Conservation (phyloP, 1,140 invertebrate species). For the Heliconius hewitsoni region DNA sequence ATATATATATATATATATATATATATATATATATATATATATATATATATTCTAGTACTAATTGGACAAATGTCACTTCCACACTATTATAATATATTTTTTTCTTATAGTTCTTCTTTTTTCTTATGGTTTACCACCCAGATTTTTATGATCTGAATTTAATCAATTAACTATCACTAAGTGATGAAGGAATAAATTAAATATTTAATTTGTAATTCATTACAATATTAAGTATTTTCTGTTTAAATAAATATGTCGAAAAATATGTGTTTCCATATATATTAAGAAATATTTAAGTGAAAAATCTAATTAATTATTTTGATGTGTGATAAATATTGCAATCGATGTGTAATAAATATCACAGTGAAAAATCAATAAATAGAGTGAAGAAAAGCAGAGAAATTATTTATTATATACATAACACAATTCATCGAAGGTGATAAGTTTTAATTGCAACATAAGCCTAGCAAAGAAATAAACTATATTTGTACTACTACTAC, state of each 20-base stretch:
- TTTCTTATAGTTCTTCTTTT: not conserved
- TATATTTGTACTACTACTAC: too few relatives aligned
- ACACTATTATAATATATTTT: conserved; percentile 14
- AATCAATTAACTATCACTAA: not conserved
- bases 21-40: too few relatives aligned
- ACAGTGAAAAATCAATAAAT: not conserved
- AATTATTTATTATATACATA: too few relatives aligned
- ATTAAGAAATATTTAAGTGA: not conserved
- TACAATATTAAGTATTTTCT: not conserved
- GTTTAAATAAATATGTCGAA: not conserved
- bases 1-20: too few relatives aligned
- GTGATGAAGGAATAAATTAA: not conserved
- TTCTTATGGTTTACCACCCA: not conserved
- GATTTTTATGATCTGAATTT: not conserved
- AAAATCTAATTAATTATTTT: not conserved
- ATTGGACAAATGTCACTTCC: conserved; percentile 14
- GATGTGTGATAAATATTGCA: not conserved
- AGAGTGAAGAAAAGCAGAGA: not conserved
- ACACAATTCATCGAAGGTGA: too few relatives aligned
- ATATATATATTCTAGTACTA: not conserved
- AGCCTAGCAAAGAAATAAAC: too few relatives aligned
- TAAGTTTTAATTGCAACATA: too few relatives aligned
- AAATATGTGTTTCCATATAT: not conserved
- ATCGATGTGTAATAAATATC: too few relatives aligned
- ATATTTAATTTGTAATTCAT: conserved; percentile 4